phyloP scores from a whole-genome alignment of 2,888 invertebrate species.

The Orthosia cruda region DNA sequence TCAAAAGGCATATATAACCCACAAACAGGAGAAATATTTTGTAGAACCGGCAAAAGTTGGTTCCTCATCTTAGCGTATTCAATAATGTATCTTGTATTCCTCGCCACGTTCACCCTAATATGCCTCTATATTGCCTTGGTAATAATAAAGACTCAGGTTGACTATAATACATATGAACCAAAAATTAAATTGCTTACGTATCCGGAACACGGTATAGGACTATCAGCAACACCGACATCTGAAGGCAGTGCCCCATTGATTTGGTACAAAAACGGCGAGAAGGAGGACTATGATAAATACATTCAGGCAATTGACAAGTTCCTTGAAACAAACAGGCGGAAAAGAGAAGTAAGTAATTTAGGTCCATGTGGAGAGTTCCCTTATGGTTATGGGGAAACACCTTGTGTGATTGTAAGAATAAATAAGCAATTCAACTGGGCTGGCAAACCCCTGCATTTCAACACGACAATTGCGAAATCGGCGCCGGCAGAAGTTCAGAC shows the following conservation, averaged over 20 bases:
- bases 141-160: constrained; percentile 71
- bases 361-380: constrained; percentile 84
- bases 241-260: constrained; percentile 79
- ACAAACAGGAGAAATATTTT: constrained; percentile 75
- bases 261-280: constrained; percentile 79
- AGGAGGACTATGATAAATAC: constrained; percentile 80
- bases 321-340: constrained; percentile 72
- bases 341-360: constrained; percentile 72
- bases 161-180: constrained; percentile 66
- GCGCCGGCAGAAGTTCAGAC: constrained; percentile 78
- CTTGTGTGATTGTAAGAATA: constrained; percentile 85
- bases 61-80: constrained; percentile 77
- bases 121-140: constrained; percentile 77
- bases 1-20: constrained; percentile 76
- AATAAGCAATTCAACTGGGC: constrained; percentile 84
- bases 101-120: constrained; percentile 80
- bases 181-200: constrained; percentile 74
- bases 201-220: constrained; percentile 79
- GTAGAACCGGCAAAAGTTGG: constrained; percentile 83
- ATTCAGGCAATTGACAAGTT: constrained; percentile 79
- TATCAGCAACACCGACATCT: constrained; percentile 83
- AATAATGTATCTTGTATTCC: constrained; percentile 81
- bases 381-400: constrained; percentile 84
- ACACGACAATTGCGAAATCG: constrained; percentile 69
- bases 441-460: constrained; percentile 77